Evolutionary conservation across 2,113 vertebrate species (phyloP), one percentile per base, ranked within the genome.

Genomic region (Sturnus vulgaris): DNA sequence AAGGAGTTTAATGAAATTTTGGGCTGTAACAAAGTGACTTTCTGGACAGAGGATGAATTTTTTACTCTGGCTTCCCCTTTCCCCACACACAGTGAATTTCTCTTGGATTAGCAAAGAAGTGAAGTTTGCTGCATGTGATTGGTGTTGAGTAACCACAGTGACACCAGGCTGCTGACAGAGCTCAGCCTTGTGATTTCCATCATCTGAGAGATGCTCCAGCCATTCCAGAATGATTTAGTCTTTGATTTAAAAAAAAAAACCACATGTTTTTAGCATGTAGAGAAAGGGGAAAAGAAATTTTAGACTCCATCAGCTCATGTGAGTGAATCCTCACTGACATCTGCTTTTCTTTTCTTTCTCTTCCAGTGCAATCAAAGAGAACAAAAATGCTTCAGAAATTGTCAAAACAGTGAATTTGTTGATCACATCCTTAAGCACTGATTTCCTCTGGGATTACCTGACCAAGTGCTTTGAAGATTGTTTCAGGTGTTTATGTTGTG

Each of bases 381-480:
- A 99, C 84, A 99, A 98, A 96, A 99, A 98, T 7, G 98, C 99
- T 28, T 99, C 99, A 0, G 99, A 99, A 98, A 99, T 99, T 42
- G 98, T 99, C 82, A 99, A 99, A 95, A 99, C 99, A 0, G 98
- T 99, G 87, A 99, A 99, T 70, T 96, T 99, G 97, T 96, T 99
- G 35, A 98, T 99, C 97, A 98, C 98, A 12, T 99, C 99, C 57
- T 98, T 99, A 84, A 99, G 98, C 97, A 97, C 98, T 2, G 99
- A 99, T 97, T 99, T 99, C 89, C 97, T 99, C 72, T 99, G 99
- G 99, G 99, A 99, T 96, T 99, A 99, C 88, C 98, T 99, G 98
- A 99, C 98, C 5, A 97, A 93, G 47, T 98, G 97, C 84, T 99
- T 99, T 37, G 99, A 99, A 96, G 97, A 97, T 33, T 98, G 98